A percentile compares a stretch with the other conserved stretches of the same genome.
These are phyloP conservation scores for Rhinichthys osculus DNA, from an alignment of 2,797 vertebrate genomes.

Conservation along the genomic window DNA sequence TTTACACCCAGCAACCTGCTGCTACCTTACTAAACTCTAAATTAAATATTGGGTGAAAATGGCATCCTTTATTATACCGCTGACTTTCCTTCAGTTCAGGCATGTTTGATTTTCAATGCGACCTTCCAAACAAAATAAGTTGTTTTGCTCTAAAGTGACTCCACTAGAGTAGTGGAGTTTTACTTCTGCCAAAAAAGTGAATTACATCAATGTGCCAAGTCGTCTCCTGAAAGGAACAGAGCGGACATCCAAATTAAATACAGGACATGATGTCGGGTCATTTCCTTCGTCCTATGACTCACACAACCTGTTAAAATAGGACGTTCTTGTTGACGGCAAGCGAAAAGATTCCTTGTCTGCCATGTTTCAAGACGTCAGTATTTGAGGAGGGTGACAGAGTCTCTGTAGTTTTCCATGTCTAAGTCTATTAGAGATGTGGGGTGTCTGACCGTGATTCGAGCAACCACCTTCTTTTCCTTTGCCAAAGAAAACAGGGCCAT, in stretches of 20 bases:
- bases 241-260: conserved; percentile 73
- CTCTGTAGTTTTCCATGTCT: conserved; percentile 72
- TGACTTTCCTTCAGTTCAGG: conserved; percentile 68
- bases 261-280: conserved; percentile 54
- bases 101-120: conserved; percentile 73
- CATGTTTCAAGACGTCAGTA: conserved; percentile 60
- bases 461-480: conserved; percentile 31
- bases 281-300: conserved; percentile 46
- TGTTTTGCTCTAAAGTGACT: conserved; percentile 72
- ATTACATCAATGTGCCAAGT: conserved; percentile 58
- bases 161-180: conserved; percentile 36
- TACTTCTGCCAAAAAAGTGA: conserved; percentile 52
- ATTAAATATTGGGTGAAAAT: conserved; percentile 70
- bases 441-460: conserved; percentile 36
- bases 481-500: conserved; percentile 17
- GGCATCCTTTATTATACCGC: conserved; percentile 74
- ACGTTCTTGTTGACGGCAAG: conserved; percentile 35
- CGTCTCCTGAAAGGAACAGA: conserved; percentile 52
- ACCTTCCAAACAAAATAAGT: conserved; percentile 81
- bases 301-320: conserved; percentile 48
- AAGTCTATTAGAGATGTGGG: conserved; percentile 43
- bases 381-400: conserved; percentile 55
- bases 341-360: conserved; percentile 67
- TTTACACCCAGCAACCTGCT: conserved; percentile 60
- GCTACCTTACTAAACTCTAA: conserved; percentile 72